Base-by-base conservation (phyloP, 64 coral and sea anemone genomes). In the Pocillopora verrucosa region DNA sequence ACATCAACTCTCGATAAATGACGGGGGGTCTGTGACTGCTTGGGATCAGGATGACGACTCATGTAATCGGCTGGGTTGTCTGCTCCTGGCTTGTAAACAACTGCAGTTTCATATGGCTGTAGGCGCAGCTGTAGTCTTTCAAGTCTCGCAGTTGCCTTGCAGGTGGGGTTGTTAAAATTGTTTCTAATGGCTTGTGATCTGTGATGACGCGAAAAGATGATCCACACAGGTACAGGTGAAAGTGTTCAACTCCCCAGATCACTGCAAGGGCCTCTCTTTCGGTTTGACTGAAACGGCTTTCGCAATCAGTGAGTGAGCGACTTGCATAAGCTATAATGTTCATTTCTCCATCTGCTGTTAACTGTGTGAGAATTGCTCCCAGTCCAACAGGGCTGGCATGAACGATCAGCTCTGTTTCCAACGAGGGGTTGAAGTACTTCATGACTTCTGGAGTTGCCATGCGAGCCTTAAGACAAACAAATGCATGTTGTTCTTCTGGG, bases 21-120 rank as follows among this genome's bases (percentile, higher is more conserved):
- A 35, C 77, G 22, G 16, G 57, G n/a, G 0, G 4, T 7, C 24
- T 76, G 72, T 4, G 89, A 63, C 22, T 20, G 14, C 16, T 70
- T 74, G 26, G 25, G 72, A 10, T 61, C 72, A 34, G 87, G 73
- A 34, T 94, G 87, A 26, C 87, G 15, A 17, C 74, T 87, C 14
- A 94, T 12, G 65, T 76, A 94, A 72, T 89, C 87, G 19, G 87
- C 92, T 3, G 92, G 87, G 61, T 94, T 87, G 16, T 86, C 76
- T 38, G 67, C 60, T 6, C 88, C 88, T 22, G 92, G 88, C 11
- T 56, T 76, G 61, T 87, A 90, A 11, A 20, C 51, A 16, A 94
- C 80, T 7, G 34, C 45, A 30, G 41, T 80, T 10, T 88, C 37
- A 41, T 91, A 95, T 15, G 85, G 89, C 10, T 76, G 68, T 7